Conservation (phyloP, 2,888 invertebrate species). For the Drosophila borborema region DNA sequence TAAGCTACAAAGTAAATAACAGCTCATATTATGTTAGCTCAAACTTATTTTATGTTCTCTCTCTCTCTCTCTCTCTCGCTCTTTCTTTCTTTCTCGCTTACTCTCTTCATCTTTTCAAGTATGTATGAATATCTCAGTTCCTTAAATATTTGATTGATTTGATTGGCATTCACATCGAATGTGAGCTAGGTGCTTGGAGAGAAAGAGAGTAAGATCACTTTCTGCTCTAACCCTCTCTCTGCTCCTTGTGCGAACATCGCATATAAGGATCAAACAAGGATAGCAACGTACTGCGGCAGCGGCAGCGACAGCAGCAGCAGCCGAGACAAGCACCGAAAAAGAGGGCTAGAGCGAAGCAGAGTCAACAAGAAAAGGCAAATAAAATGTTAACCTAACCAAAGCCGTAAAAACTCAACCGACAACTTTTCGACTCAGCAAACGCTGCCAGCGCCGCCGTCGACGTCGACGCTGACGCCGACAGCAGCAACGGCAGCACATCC, state of each 20-base stretch:
- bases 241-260: background rate
- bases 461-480: constrained; percentile 18
- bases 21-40: constrained; percentile 1
- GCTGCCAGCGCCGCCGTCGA: constrained; percentile 33
- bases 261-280: constrained; percentile 53
- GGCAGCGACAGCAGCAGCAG: constrained; percentile 5
- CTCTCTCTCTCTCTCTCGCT: background rate
- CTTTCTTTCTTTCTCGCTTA: background rate
- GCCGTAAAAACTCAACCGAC: constrained; percentile 75
- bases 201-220: constrained; percentile 16
- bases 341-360: constrained; percentile 41
- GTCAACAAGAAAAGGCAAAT: constrained; percentile 63
- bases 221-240: constrained; percentile 8
- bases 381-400: constrained; percentile 66
- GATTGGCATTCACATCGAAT: constrained; percentile 10
- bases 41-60: background rate
- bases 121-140: constrained; percentile 2
- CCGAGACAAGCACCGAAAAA: constrained; percentile 22
- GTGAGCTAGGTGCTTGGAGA: background rate
- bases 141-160: constrained; percentile 22
- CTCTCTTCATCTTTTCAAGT: background rate
- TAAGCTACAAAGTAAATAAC: constrained; percentile 6
- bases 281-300: constrained; percentile 10
- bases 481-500: constrained; percentile 60
- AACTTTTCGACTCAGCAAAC: constrained; percentile 64